These are phyloP conservation scores for Aporophyla nigra DNA, from an alignment of 2,888 invertebrate species.

Conservation along the genomic window DNA sequence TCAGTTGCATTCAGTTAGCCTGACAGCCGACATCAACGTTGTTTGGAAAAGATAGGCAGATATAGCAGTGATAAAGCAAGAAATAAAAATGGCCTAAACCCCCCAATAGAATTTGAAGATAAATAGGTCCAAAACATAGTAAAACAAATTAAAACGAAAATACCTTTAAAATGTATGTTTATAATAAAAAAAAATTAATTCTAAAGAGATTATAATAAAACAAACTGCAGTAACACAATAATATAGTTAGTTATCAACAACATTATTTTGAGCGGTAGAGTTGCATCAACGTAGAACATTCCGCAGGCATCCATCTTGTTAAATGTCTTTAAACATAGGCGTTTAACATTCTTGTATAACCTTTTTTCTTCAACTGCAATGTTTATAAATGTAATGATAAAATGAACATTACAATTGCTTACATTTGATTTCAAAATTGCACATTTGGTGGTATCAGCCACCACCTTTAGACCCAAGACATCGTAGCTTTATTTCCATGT, in stretches of 20 bases:
- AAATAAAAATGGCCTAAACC: no score
- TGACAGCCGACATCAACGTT: no score
- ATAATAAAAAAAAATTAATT: no score
- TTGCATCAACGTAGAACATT: conserved; percentile 20
- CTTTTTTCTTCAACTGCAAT: conserved; percentile 24
- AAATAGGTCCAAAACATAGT: no score
- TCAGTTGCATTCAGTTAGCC: no score
- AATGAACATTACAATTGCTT: not conserved
- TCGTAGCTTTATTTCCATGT: not conserved
- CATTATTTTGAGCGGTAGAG: not conserved
- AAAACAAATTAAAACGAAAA: no score
- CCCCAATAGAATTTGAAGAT: no score
- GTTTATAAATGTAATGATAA: not conserved
- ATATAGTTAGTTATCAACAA: conserved; percentile 6
- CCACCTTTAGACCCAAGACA: not conserved
- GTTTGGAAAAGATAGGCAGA: no score
- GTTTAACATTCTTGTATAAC: conserved; percentile 23
- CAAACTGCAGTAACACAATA: conserved; percentile 18
- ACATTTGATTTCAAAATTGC: no score
- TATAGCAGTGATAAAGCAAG: no score
- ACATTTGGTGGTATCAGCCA: not conserved
- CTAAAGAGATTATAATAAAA: not conserved
- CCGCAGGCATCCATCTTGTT: conserved; percentile 22
- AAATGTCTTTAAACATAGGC: not conserved
- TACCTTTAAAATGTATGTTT: no score